Evolutionary conservation across 2,113 vertebrate species (phyloP), one percentile per base, ranked within the genome.

Genomic region (Mesitornis unicolor): DNA sequence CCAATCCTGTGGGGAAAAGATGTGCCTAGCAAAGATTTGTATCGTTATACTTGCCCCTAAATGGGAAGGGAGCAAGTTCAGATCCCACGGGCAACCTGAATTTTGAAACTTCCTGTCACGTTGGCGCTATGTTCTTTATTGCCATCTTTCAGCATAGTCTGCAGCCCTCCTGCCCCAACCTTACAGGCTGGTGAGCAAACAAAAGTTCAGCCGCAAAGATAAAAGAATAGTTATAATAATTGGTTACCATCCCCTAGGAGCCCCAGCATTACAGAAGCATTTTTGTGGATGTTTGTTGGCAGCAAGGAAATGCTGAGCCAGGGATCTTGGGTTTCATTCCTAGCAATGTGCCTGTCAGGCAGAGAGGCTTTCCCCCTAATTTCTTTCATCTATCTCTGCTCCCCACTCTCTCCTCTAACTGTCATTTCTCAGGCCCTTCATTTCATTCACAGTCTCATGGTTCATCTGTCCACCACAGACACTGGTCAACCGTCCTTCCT

Each of bases 31-130:
- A 77, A 77, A 92, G 90, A 70, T 89, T 67, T 84, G 29, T 92
- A 43, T 92, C 88, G 92, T 93, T 92, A 33, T 79, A 60, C 82
- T 91, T 95, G 54, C 54, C 68, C 83, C 70, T 93, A 33, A 73
- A 90, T 73, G 88, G 54, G 47, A 92, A 77, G 16, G 79, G 90
- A 90, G 59, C 79, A 88, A 92, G 94, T 94, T 96, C 90, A 93
- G 83, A 83, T 88, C 90, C 89, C 75, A 31, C 65, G 83, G 92
- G 88, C 45, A 86, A 51, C 76, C 59, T 93, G 94, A 92, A 92
- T 83, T 95, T 92, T 84, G 89, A 90, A 86, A 74, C 76, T 90
- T 94, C 61, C 71, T 90, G 73, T 74, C 85, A 75, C 38, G 50
- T 64, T 4, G 2, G 29, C 0, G 0, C 89, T 84, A 1, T 1